Conservation (phyloP, 2,888 invertebrate species). For the Aphodius sticticus region DNA sequence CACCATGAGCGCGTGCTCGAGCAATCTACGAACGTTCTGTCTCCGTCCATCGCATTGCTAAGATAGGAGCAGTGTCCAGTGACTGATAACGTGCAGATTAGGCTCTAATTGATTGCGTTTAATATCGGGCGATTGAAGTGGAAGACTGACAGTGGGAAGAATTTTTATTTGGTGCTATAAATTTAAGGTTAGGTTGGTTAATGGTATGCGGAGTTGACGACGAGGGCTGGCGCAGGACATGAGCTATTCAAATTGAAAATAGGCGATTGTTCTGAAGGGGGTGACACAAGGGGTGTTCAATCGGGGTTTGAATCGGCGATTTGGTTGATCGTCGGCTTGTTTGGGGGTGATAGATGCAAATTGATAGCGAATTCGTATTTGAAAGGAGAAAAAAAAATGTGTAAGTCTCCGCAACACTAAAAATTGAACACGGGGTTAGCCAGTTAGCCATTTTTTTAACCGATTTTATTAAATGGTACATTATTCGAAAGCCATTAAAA, state of each 20-base stretch:
- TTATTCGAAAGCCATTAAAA: no score
- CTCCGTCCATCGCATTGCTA: slow-evolving; percentile 10
- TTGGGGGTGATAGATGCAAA: not conserved
- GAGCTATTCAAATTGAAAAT: not conserved
- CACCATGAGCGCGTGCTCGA: not conserved
- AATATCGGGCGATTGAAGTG: slow-evolving; percentile 15
- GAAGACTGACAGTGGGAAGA: not conserved
- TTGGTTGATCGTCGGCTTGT: not conserved
- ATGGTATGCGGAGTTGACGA: not conserved
- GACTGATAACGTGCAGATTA: slow-evolving; percentile 21
- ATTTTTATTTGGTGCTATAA: slow-evolving; percentile 20
- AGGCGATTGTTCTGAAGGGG: not conserved
- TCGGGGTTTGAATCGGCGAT: not conserved
- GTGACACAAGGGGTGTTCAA: not conserved
- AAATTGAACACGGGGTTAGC: no score
- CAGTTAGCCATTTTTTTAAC: no score
- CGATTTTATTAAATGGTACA: no score
- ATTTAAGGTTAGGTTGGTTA: slow-evolving; percentile 13
- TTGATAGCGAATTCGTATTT: not conserved
- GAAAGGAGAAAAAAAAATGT: no score
- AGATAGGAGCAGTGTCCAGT: slow-evolving; percentile 9
- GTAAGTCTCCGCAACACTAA: no score
- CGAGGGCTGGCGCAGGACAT: not conserved
- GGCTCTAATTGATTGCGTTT: slow-evolving; percentile 23
- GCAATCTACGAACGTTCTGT: not conserved